A percentile compares a stretch with the other conserved stretches of the same genome.
Conservation (phyloP, 2,113 vertebrate genomes). For the Poeciliopsis turrubarensis region DNA sequence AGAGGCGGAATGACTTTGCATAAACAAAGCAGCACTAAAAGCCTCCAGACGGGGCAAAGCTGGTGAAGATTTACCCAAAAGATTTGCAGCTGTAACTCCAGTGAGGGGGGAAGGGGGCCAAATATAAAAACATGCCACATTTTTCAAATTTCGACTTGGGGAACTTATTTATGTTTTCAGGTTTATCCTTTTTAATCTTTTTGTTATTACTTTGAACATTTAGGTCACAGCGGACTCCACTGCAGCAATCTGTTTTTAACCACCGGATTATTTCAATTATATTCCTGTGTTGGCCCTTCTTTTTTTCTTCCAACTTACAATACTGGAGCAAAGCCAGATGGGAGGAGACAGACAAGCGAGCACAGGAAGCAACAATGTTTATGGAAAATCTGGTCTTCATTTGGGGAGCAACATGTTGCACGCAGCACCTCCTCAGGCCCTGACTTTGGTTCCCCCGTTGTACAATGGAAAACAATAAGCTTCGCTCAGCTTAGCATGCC, state of each 20-base stretch:
- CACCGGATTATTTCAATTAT: background rate
- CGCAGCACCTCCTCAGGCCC: slow-evolving; percentile 25
- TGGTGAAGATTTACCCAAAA: too few species aligned
- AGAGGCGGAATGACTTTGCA: too few species aligned
- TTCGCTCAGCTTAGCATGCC: background rate
- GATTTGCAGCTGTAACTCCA: too few species aligned
- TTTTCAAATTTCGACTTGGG: background rate
- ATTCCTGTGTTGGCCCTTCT: slow-evolving; percentile 17
- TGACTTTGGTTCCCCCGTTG: background rate
- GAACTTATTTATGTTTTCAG: background rate
- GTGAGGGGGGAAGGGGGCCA: too few species aligned
- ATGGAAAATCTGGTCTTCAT: slow-evolving; percentile 64
- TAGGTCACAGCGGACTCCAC: background rate
- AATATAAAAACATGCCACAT: background rate
- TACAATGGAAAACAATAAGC: background rate
- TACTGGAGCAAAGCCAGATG: slow-evolving; percentile 32
- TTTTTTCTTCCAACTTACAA: background rate
- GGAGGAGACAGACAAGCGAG: slow-evolving; percentile 28
- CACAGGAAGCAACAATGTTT: slow-evolving; percentile 59
- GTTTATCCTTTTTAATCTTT: background rate
- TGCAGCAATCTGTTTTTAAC: background rate
- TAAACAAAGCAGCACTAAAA: too few species aligned
- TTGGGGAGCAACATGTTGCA: slow-evolving; percentile 46
- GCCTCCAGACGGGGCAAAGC: too few species aligned
- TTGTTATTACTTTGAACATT: background rate